These are phyloP conservation scores for Heterodera filipjevi DNA, from an alignment of 2,888 invertebrate species.

Conservation along the genomic window DNA sequence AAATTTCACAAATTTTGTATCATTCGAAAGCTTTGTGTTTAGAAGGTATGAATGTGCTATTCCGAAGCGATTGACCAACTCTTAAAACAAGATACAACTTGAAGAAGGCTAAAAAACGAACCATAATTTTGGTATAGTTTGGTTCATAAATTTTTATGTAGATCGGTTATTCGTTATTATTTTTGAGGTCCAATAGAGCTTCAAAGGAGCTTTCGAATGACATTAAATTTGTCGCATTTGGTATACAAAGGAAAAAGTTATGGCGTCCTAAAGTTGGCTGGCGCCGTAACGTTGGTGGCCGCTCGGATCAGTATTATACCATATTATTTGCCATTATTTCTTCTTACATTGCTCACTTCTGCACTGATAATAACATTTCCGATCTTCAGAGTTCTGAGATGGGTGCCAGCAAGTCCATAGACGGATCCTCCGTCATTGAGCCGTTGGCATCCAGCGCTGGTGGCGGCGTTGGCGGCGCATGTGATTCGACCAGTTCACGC, in stretches of 20 bases:
- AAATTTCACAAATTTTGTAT: no score
- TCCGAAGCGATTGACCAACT: no score
- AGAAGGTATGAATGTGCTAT: no score
- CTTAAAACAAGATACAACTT: no score
- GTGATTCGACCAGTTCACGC: conserved; percentile 36
- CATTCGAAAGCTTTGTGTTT: no score
- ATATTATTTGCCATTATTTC: background rate
- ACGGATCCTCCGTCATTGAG: conserved; percentile 45
- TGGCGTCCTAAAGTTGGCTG: no score
- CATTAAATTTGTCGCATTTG: no score
- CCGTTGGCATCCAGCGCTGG: conserved; percentile 35
- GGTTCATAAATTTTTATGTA: no score
- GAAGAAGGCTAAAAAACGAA: no score
- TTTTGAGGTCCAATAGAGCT: background rate
- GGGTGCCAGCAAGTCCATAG: conserved; percentile 34
- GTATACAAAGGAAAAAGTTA: no score
- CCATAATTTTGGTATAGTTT: no score
- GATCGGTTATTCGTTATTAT: background rate
- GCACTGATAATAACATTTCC: background rate
- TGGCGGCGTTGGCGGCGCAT: conserved; percentile 12
- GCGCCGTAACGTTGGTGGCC: background rate
- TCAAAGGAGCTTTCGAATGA: background rate
- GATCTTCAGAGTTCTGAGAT: conserved; percentile 28
- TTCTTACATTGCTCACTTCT: background rate
- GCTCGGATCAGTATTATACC: background rate